These are phyloP conservation scores for Nanger granti DNA, from an alignment of 2,113 vertebrate species.

Conservation along the genomic window DNA sequence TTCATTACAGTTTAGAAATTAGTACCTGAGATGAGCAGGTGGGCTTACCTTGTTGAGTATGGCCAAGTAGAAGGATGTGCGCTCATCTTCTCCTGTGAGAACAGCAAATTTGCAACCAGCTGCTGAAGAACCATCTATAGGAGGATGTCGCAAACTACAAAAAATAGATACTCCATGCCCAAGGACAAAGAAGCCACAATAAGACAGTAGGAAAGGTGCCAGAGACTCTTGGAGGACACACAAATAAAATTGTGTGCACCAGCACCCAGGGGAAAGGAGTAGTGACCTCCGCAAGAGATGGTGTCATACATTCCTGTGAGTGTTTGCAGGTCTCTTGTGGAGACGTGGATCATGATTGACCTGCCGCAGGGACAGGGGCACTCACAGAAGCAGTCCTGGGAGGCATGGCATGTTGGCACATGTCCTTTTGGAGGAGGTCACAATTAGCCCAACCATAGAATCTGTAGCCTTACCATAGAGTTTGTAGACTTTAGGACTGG, in stretches of 20 bases:
- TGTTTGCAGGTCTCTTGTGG: neutral
- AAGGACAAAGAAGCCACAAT: neutral
- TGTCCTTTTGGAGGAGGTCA: neutral
- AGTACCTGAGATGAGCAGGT: neutral
- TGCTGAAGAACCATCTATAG: neutral
- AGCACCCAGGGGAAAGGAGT: neutral
- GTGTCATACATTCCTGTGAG: neutral
- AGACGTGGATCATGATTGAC: neutral
- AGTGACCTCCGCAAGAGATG: neutral
- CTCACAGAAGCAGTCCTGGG: neutral
- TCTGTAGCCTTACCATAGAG: neutral
- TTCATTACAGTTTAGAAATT: constrained; percentile 60
- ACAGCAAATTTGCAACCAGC: neutral
- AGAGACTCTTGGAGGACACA: neutral
- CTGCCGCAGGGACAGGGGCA: neutral
- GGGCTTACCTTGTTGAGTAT: neutral
- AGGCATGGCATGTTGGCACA: neutral
- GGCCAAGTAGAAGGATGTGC: neutral
- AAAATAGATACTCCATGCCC: neutral
- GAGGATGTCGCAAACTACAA: neutral
- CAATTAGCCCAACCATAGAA: neutral
- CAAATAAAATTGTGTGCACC: neutral
- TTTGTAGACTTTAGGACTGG: neutral
- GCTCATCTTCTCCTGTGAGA: neutral
- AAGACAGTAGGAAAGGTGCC: neutral